A percentile compares a stretch with the other conserved stretches of the same genome.
phyloP scores from a whole-genome alignment of 2,888 invertebrate species.

The Spicauda simplicius region DNA sequence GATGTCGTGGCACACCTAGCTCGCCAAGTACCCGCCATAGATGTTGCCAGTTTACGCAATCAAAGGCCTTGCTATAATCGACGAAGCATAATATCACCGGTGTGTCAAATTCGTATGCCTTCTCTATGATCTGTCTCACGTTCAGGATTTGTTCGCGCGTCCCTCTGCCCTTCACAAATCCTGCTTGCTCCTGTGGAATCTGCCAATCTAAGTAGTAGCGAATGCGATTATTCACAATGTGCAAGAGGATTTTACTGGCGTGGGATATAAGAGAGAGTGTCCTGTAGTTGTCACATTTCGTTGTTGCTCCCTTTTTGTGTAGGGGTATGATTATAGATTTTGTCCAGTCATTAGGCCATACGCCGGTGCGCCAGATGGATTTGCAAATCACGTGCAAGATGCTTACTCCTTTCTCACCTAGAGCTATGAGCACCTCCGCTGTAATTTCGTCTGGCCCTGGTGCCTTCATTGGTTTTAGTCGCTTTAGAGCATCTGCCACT shows the following conservation, averaged over 20 bases:
- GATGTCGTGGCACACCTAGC: slow-evolving; percentile 15
- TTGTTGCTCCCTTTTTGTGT: slow-evolving; percentile 3
- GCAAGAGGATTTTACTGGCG: neutral
- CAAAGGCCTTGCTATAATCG: slow-evolving; percentile 23
- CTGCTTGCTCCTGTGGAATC: slow-evolving; percentile 8
- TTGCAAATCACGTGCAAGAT: neutral
- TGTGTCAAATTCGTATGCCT: slow-evolving; percentile 9
- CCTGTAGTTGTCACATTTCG: neutral
- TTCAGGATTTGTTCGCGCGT: too few relatives aligned
- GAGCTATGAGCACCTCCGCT: neutral
- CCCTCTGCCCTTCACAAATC: neutral
- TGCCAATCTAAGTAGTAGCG: slow-evolving; percentile 6
- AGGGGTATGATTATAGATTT: neutral
- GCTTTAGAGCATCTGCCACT: too few relatives aligned
- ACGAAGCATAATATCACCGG: slow-evolving; percentile 22
- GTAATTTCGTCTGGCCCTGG: neutral
- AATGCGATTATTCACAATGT: neutral
- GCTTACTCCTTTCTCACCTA: neutral
- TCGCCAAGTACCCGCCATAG: neutral
- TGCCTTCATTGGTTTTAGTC: too few relatives aligned
- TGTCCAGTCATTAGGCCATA: neutral
- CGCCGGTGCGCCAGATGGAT: neutral
- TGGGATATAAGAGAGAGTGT: neutral
- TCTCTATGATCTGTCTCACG: too few relatives aligned
- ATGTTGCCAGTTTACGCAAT: too few relatives aligned